Evolutionary conservation across 2,797 vertebrate species (phyloP).

Genomic region (Okamejei kenojei): DNA sequence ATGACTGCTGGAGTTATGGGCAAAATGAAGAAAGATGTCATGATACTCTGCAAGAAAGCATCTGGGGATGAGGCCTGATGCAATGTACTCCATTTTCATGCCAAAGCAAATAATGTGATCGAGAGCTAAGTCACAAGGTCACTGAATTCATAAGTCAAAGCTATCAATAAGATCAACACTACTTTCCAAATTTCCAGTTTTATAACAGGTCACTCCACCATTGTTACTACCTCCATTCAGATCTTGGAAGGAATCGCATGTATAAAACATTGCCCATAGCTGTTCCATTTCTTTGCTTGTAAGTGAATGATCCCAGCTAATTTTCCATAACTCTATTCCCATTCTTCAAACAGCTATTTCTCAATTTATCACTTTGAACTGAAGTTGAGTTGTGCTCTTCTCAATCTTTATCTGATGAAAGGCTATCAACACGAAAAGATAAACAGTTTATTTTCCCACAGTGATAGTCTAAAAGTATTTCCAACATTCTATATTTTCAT

Average conservation of each 20-base stretch:
- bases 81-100: background rate
- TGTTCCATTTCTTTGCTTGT: background rate
- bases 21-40: background rate
- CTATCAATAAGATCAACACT: background rate
- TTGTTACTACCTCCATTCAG: background rate
- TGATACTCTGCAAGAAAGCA: background rate
- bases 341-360: background rate
- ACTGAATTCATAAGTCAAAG: background rate
- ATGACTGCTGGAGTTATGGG: background rate
- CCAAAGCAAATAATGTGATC: constrained; percentile 4
- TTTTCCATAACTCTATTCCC: background rate
- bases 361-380: background rate
- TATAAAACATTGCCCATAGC: background rate
- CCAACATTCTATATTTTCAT: no score
- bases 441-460: no score
- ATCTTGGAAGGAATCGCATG: background rate
- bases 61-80: background rate
- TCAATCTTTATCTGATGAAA: background rate
- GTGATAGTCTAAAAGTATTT: no score
- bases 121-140: background rate
- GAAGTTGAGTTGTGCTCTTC: background rate
- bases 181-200: background rate
- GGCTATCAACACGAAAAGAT: no score
- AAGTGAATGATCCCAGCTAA: background rate
- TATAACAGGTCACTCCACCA: background rate